A percentile compares a stretch with the other conserved stretches of the same genome.
Conservation (phyloP, 1,140 invertebrate species). For the Zaprionus davidi region DNA sequence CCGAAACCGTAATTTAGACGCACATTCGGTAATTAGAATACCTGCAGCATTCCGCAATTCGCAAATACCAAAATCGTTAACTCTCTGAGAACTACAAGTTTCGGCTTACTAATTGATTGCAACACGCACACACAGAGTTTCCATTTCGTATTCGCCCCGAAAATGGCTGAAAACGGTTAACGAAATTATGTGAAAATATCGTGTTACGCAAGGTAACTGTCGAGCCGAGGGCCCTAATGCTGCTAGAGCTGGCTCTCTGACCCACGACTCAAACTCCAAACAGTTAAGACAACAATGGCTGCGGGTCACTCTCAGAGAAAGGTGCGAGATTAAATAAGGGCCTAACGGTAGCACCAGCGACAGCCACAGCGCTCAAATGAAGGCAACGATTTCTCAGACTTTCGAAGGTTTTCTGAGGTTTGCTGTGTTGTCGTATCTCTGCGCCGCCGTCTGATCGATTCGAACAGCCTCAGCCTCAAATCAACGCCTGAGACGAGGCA, state of each 20-base stretch:
- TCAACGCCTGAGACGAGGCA: conserved; percentile 1
- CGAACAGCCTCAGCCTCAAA: background rate
- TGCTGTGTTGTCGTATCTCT: background rate
- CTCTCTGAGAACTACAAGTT: background rate
- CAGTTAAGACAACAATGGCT: conserved; percentile 8
- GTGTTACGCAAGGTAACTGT: background rate
- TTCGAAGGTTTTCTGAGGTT: background rate
- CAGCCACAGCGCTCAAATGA: background rate
- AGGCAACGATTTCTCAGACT: conserved; percentile 14
- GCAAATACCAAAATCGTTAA: background rate
- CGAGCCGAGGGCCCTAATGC: background rate
- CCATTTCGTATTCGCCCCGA: background rate
- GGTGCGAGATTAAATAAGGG: conserved; percentile 5
- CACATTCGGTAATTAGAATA: conserved; percentile 3
- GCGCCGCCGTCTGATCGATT: conserved; percentile 4
- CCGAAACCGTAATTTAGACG: background rate
- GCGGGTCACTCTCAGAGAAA: background rate
- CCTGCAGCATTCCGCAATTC: background rate
- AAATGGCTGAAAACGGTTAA: background rate
- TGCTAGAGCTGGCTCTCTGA: background rate
- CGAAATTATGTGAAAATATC: conserved; percentile 12
- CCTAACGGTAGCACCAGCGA: background rate
- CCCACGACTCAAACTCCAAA: background rate
- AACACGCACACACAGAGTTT: conserved; percentile 1
- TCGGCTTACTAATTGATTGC: conserved; percentile 6